These are phyloP conservation scores for Alloplasta piceator DNA, from an alignment of 2,888 invertebrate genomes.

Conservation along the genomic window DNA sequence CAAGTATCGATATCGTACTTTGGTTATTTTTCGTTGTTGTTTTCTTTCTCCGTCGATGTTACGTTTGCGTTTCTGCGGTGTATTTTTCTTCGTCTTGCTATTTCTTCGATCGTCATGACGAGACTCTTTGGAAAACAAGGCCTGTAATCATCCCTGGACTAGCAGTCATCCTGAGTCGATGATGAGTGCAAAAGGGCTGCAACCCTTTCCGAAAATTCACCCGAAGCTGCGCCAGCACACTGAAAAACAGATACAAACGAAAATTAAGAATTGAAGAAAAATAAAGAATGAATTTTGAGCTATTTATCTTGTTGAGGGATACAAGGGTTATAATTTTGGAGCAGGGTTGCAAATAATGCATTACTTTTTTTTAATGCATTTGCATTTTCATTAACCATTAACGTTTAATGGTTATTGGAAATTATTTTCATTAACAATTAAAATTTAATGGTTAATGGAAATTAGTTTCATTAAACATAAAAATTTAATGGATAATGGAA, in stretches of 20 bases:
- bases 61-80: background rate
- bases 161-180: constrained; percentile 79
- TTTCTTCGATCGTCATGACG: constrained; percentile 5
- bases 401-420: no score
- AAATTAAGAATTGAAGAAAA: constrained; percentile 12
- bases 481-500: no score
- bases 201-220: constrained; percentile 77
- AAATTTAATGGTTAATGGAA: no score
- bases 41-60: constrained; percentile 26
- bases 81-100: constrained; percentile 32
- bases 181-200: constrained; percentile 78
- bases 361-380: no score
- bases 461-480: no score
- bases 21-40: background rate
- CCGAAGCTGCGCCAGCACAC: constrained; percentile 73
- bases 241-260: constrained; percentile 66
- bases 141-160: constrained; percentile 65
- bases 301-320: no score
- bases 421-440: no score
- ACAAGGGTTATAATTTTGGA: no score
- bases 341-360: no score
- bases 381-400: no score
- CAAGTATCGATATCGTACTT: constrained; percentile 17
- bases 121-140: background rate
- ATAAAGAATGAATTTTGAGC: no score